Evolutionary conservation across 37 sponge, comb jelly and placozoan genomes (phyloP).

Genomic region (Mnemiopsis leidyi): DNA sequence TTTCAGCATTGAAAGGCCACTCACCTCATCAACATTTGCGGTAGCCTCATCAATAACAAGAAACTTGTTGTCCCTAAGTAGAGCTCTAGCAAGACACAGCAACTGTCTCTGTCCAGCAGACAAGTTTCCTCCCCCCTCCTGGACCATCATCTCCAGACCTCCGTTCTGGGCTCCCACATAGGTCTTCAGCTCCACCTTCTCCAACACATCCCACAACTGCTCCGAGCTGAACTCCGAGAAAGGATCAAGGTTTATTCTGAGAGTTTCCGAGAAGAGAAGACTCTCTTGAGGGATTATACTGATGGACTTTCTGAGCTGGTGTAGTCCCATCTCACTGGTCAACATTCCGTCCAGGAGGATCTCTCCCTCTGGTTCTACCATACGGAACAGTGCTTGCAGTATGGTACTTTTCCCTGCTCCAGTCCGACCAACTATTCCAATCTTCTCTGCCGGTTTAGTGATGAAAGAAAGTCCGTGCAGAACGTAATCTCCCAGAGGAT

Average conservation of each 20-base stretch:
- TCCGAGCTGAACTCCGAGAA: conserved; percentile 74
- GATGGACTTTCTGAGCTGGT: conserved; percentile 76
- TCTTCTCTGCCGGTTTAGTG: conserved; percentile 57
- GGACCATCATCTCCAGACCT: conserved; percentile 69
- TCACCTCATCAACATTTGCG: conserved; percentile 81
- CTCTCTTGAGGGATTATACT: conserved; percentile 95
- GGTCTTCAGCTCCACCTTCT: conserved; percentile 80
- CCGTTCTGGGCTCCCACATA: conserved; percentile 50
- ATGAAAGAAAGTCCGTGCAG: background rate
- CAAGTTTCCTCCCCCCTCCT: conserved; percentile 84
- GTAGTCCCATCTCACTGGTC: conserved; percentile 76
- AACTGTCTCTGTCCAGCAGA: conserved; percentile 86
- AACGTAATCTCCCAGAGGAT: conserved; percentile 8
- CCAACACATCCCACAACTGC: conserved; percentile 79
- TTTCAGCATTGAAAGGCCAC: conserved; percentile 25
- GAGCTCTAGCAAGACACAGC: conserved; percentile 81
- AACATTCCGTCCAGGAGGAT: conserved; percentile 79
- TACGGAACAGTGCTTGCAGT: conserved; percentile 76
- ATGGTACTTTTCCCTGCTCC: conserved; percentile 65
- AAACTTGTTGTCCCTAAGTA: conserved; percentile 77
- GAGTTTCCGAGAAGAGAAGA: conserved; percentile 85
- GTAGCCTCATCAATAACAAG: conserved; percentile 87
- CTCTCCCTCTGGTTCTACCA: conserved; percentile 82
- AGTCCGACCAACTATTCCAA: conserved; percentile 65
- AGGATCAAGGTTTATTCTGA: conserved; percentile 89